Percentiles rank a stretch among this genome's conserved stretches.
Evolutionary conservation across 1,140 invertebrate species (phyloP).

Genomic region (Rhagoletis zephyria): DNA sequence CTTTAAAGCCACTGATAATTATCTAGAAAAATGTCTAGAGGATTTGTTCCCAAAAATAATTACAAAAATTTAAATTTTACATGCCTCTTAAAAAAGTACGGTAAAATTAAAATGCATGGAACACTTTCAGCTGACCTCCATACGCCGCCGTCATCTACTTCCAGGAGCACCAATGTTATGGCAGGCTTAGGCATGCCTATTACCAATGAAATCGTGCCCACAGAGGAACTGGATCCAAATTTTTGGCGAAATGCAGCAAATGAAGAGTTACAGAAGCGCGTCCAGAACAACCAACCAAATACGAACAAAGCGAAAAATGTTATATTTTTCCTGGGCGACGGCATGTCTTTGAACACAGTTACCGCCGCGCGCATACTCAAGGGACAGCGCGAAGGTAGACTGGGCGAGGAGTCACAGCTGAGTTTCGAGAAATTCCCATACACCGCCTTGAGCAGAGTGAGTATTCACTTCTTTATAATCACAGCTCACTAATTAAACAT

Average conservation of each 20-base stretch:
- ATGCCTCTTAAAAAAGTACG: too few species aligned
- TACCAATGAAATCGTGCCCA: slow-evolving; percentile 19
- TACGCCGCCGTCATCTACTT: neutral
- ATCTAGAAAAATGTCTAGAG: too few species aligned
- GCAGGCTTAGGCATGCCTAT: neutral
- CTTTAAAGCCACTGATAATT: too few species aligned
- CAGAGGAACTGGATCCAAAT: slow-evolving; percentile 39
- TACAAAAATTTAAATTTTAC: too few species aligned
- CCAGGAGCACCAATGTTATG: neutral
- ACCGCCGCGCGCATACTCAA: slow-evolving; percentile 80
- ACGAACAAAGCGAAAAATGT: slow-evolving; percentile 78
- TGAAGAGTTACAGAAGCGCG: slow-evolving; percentile 59
- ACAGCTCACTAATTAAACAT: neutral
- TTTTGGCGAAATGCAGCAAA: slow-evolving; percentile 63
- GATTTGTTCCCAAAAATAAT: too few species aligned
- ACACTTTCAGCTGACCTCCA: neutral
- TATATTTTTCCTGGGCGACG: slow-evolving; percentile 84
- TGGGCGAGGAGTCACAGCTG: slow-evolving; percentile 80
- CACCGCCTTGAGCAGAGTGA: slow-evolving; percentile 79
- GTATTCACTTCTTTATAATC: neutral
- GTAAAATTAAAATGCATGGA: too few species aligned
- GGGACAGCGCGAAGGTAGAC: slow-evolving; percentile 76
- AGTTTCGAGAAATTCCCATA: slow-evolving; percentile 86
- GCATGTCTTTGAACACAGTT: slow-evolving; percentile 82
- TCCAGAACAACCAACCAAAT: slow-evolving; percentile 49